Conservation (phyloP, 2,113 vertebrate genomes). For the Malurus cyaneus region DNA sequence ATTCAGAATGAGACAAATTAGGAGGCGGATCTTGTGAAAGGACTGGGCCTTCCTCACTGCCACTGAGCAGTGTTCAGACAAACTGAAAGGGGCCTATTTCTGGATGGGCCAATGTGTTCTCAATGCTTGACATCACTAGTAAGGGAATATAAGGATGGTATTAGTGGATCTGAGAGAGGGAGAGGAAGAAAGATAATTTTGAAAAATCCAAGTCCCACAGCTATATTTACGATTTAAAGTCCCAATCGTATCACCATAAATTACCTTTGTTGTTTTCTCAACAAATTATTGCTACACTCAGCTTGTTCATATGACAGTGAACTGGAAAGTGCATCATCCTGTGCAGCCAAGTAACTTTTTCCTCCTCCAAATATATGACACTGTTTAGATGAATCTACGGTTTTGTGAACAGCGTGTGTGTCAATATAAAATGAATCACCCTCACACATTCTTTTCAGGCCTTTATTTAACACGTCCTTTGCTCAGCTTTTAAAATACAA, state of each 20-base stretch:
- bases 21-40: not conserved
- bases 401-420: conserved; percentile 4
- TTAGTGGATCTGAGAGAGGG: not conserved
- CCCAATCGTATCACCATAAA: not conserved
- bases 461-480: conserved; percentile 22
- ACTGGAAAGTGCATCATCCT: conserved; percentile 1
- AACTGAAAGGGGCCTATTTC: not conserved
- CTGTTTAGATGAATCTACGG: not conserved
- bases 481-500: not conserved
- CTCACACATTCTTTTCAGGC: not conserved
- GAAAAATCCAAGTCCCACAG: not conserved
- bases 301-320: not conserved
- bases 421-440: conserved; percentile 3
- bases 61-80: not conserved
- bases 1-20: conserved; percentile 4
- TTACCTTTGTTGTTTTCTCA: not conserved
- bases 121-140: not conserved
- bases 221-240: not conserved
- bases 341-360: not conserved
- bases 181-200: not conserved
- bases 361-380: not conserved
- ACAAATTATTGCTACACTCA: not conserved
- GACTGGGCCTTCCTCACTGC: not conserved
- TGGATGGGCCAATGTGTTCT: not conserved
- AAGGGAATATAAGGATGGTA: not conserved